A percentile compares a stretch with the other conserved stretches of the same genome.
Evolutionary conservation across 2,888 invertebrate species (phyloP).

Genomic region (Ectemnius continuus): DNA sequence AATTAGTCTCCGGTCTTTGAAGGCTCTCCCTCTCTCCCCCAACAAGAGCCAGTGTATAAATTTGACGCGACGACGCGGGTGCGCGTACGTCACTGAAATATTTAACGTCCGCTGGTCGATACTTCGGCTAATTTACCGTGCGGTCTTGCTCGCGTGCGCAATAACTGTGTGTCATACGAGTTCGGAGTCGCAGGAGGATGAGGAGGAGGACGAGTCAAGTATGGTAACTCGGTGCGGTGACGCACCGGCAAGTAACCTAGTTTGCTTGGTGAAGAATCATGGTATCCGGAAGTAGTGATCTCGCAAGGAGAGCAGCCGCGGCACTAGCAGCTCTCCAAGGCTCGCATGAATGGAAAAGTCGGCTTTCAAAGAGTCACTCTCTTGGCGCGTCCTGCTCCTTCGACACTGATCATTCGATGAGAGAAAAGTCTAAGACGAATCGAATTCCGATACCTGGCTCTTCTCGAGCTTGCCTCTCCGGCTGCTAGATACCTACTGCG

Average conservation of each 20-base stretch:
- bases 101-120: background rate
- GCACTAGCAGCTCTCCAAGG: too few species aligned
- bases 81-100: background rate
- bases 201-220: too few species aligned
- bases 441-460: constrained; percentile 53
- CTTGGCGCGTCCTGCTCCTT: background rate
- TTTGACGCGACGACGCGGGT: background rate
- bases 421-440: constrained; percentile 43
- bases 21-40: too few species aligned
- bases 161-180: too few species aligned
- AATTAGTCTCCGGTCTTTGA: background rate
- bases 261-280: too few species aligned
- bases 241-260: too few species aligned
- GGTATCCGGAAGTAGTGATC: too few species aligned
- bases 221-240: too few species aligned
- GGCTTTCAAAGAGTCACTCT: constrained; percentile 12
- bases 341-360: constrained; percentile 16
- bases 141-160: too few species aligned
- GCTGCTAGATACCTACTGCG: constrained; percentile 26
- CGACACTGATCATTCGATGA: constrained; percentile 38
- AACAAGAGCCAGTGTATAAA: background rate
- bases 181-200: too few species aligned
- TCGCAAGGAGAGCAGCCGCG: constrained; percentile 4
- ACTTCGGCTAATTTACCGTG: background rate
- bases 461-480: constrained; percentile 10